These are phyloP conservation scores for Phymastichus coffea DNA, from an alignment of 1,140 invertebrate genomes.

Conservation along the genomic window DNA sequence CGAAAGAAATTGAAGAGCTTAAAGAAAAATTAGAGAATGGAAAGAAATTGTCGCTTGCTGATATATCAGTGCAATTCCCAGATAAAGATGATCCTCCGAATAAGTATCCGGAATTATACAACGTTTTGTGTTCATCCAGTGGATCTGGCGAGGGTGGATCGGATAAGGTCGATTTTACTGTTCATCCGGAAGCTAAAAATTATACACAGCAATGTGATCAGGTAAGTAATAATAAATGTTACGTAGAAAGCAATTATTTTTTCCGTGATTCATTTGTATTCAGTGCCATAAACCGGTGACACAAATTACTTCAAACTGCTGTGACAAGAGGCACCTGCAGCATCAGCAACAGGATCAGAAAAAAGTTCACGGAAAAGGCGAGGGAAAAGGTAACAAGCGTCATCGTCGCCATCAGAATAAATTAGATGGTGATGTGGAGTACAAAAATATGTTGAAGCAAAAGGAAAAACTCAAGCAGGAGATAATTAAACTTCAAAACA, in stretches of 20 bases:
- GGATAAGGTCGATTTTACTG: conserved; percentile 5
- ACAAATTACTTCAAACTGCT: conserved; percentile 3
- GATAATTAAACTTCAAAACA: conserved; percentile 52
- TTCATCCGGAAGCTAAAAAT: background rate
- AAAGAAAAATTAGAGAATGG: conserved; percentile 51
- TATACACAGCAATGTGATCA: conserved; percentile 25
- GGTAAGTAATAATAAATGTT: conserved; percentile 3
- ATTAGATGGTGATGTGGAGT: conserved; percentile 43
- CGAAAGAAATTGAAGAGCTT: conserved; percentile 60
- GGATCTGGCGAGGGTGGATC: conserved; percentile 20
- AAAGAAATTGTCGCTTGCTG: conserved; percentile 21
- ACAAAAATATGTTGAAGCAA: conserved; percentile 51
- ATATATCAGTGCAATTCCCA: conserved; percentile 43
- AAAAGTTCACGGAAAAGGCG: background rate
- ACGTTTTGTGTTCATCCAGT: conserved; percentile 6
- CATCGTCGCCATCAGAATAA: conserved; percentile 8
- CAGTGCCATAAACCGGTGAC: conserved; percentile 13
- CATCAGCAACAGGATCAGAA: background rate
- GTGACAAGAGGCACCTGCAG: background rate
- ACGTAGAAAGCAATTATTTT: background rate
- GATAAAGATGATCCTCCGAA: conserved; percentile 32
- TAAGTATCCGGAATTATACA: conserved; percentile 3
- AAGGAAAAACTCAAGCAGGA: conserved; percentile 56
- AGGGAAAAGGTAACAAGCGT: conserved; percentile 12
- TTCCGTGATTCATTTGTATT: no score